Percentiles rank a stretch among this genome's conserved stretches.
phyloP scores from a whole-genome alignment of 2,113 vertebrate species.

The Sylvilagus bachmani region DNA sequence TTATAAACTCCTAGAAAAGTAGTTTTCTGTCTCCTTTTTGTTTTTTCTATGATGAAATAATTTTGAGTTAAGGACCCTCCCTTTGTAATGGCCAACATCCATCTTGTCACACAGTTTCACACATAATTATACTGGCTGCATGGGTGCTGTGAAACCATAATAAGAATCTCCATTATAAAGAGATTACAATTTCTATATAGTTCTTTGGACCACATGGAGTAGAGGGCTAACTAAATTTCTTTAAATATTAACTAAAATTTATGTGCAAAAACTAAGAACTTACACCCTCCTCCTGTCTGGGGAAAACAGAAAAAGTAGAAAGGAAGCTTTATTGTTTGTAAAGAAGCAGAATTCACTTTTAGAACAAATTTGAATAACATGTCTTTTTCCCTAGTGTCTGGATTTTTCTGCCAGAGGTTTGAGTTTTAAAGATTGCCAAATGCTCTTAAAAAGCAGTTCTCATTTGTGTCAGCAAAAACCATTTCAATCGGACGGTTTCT shows the following conservation, averaged over 20 bases:
- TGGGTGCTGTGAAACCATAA: background rate
- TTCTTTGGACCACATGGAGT: background rate
- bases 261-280: conserved; percentile 6
- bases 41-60: background rate
- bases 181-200: background rate
- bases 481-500: background rate
- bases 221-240: background rate
- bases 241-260: conserved; percentile 31
- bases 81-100: background rate
- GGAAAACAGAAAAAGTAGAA: conserved; percentile 1
- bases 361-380: conserved; percentile 25
- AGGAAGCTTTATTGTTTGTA: background rate
- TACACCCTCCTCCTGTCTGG: background rate
- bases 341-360: conserved; percentile 60
- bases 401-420: conserved; percentile 18
- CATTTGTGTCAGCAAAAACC: conserved; percentile 33
- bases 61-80: background rate
- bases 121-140: background rate
- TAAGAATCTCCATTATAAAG: background rate
- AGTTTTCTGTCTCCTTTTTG: background rate
- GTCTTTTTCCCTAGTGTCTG: background rate
- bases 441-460: conserved; percentile 20
- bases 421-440: conserved; percentile 16
- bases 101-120: background rate
- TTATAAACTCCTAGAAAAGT: background rate